phyloP scores from a whole-genome alignment of 2,888 invertebrate species.

The Lingula anatina region DNA sequence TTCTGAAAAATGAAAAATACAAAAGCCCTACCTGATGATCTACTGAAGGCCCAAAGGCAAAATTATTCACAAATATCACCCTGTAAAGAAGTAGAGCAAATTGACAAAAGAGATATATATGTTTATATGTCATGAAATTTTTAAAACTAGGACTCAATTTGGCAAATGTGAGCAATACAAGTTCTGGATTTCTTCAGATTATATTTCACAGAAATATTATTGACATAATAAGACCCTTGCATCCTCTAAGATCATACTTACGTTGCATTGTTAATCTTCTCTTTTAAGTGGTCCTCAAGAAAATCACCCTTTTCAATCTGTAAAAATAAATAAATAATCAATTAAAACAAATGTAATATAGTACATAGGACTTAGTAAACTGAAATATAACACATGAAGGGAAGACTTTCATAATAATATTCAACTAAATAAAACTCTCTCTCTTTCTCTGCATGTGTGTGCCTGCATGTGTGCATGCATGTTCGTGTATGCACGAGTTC shows the following conservation, averaged over 20 bases:
- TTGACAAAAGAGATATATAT: neutral
- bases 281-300: slow-evolving; percentile 82
- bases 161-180: neutral
- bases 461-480: too few species aligned
- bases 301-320: slow-evolving; percentile 84
- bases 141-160: slow-evolving; percentile 1
- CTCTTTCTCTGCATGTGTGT: too few species aligned
- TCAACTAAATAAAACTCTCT: too few species aligned
- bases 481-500: too few species aligned
- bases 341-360: slow-evolving; percentile 60
- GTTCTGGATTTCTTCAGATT: neutral
- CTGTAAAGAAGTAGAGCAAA: slow-evolving; percentile 30
- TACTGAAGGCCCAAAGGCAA: slow-evolving; percentile 95
- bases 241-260: too few species aligned
- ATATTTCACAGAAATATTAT: neutral
- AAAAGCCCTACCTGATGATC: slow-evolving; percentile 66
- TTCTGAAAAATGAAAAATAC: neutral
- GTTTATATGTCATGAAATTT: neutral
- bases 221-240: too few species aligned
- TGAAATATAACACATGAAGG: too few species aligned
- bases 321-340: slow-evolving; percentile 15
- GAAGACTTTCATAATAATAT: too few species aligned
- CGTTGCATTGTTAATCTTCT: slow-evolving; percentile 88
- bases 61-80: slow-evolving; percentile 98
- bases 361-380: too few species aligned